These are phyloP conservation scores for Ptilonorhynchus violaceus DNA, from an alignment of 2,113 vertebrate genomes.

Conservation along the genomic window DNA sequence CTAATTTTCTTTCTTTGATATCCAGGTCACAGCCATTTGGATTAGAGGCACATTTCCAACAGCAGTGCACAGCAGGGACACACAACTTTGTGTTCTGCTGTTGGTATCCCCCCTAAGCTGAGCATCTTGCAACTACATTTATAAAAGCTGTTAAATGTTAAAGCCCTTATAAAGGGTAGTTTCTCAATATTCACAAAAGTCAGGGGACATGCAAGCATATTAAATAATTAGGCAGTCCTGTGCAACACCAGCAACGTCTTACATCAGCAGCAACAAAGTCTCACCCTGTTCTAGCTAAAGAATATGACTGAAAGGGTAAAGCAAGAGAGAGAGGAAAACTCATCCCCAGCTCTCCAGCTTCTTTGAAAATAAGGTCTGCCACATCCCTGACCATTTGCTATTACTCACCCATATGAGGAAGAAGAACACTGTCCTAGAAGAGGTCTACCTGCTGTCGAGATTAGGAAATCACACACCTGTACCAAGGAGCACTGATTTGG, in stretches of 20 bases:
- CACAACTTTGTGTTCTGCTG: neutral
- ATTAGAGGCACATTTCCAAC: constrained; percentile 4
- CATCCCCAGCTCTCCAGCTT: neutral
- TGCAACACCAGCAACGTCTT: neutral
- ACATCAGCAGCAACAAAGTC: neutral
- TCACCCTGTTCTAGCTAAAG: neutral
- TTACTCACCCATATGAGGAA: neutral
- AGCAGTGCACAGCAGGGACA: neutral
- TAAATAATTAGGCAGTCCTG: neutral
- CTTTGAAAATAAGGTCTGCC: neutral
- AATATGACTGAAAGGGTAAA: neutral
- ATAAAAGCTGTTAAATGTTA: neutral
- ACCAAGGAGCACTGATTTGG: neutral
- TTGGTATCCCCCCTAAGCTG: neutral
- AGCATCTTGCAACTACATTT: neutral
- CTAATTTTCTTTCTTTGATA: constrained; percentile 37
- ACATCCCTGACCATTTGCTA: neutral
- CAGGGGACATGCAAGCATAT: neutral
- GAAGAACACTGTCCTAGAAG: neutral
- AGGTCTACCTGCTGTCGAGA: neutral
- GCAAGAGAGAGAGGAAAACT: neutral
- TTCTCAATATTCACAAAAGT: neutral
- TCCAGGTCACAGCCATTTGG: constrained; percentile 48
- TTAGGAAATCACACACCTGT: neutral
- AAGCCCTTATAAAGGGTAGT: neutral